phyloP scores from a whole-genome alignment of 2,888 invertebrate genomes.

The Trisateles emortualis region DNA sequence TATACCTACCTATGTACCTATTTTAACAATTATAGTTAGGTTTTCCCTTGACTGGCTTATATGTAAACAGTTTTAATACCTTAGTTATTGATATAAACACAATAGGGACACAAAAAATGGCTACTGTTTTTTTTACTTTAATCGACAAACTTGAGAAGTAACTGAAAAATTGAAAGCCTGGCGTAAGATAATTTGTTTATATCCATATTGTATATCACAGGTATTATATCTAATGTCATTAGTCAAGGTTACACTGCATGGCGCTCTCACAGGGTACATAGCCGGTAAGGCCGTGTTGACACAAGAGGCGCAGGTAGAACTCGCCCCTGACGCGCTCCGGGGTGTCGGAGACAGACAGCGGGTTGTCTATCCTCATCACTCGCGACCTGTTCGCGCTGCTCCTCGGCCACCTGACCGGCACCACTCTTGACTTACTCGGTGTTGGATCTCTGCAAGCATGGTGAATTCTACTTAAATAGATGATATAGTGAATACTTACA shows the following conservation, averaged over 20 bases:
- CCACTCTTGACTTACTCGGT: conserved; percentile 53
- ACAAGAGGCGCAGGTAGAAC: conserved; percentile 64
- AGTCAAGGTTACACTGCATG: conserved; percentile 47
- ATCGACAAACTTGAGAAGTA: too few species aligned
- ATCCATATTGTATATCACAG: background rate
- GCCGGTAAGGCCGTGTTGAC: conserved; percentile 66
- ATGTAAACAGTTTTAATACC: too few species aligned
- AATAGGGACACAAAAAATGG: too few species aligned
- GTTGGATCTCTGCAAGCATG: conserved; percentile 71
- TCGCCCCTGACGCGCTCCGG: conserved; percentile 50
- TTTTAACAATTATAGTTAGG: too few species aligned
- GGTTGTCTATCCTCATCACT: conserved; percentile 58
- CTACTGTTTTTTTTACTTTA: too few species aligned
- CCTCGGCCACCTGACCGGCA: conserved; percentile 66
- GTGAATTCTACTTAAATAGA: background rate
- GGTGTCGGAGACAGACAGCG: conserved; percentile 49
- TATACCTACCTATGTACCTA: too few species aligned
- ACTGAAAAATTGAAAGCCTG: conserved; percentile 3
- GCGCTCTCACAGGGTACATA: conserved; percentile 74
- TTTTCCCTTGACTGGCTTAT: too few species aligned
- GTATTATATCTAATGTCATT: conserved; percentile 2
- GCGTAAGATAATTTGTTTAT: background rate
- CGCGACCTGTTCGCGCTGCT: conserved; percentile 56
- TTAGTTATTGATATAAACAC: too few species aligned
- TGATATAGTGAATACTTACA: too few species aligned